Percentiles rank a stretch among this genome's conserved stretches.
These are phyloP conservation scores for Anolis apletophallus DNA, from an alignment of 2,797 vertebrate species.

Conservation along the genomic window DNA sequence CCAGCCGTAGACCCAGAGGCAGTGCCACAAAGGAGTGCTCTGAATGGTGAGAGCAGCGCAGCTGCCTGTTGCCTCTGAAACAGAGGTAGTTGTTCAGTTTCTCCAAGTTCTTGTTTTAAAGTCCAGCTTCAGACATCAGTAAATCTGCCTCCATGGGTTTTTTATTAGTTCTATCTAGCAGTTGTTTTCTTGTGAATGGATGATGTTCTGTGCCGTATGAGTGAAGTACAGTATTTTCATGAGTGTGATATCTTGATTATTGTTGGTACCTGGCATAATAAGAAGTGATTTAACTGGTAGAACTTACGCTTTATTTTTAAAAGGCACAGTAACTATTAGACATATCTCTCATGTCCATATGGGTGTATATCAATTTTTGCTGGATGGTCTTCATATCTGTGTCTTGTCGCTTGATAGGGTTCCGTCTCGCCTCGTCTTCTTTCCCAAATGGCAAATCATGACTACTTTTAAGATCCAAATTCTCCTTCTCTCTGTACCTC, in stretches of 20 bases:
- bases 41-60: conserved; percentile 44
- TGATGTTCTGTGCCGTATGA: neutral
- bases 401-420: neutral
- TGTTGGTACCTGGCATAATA: neutral
- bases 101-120: conserved; percentile 5
- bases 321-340: conserved; percentile 1
- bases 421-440: neutral
- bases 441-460: neutral
- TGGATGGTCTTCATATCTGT: neutral
- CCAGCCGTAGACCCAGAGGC: conserved; percentile 21
- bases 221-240: conserved; percentile 11
- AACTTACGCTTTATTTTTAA: conserved; percentile 3
- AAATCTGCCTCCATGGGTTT: conserved; percentile 15
- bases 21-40: conserved; percentile 23
- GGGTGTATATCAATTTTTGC: neutral
- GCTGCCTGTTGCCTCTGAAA: conserved; percentile 40
- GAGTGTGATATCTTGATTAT: conserved; percentile 17
- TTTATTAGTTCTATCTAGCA: neutral
- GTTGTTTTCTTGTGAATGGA: neutral
- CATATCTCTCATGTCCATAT: neutral
- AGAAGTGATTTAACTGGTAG: neutral
- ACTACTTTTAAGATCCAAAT: neutral
- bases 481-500: neutral
- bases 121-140: neutral
- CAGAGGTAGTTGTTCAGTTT: conserved; percentile 30